Base-by-base conservation (phyloP, 2,888 invertebrate genomes). In the Argyresthia albistria region DNA sequence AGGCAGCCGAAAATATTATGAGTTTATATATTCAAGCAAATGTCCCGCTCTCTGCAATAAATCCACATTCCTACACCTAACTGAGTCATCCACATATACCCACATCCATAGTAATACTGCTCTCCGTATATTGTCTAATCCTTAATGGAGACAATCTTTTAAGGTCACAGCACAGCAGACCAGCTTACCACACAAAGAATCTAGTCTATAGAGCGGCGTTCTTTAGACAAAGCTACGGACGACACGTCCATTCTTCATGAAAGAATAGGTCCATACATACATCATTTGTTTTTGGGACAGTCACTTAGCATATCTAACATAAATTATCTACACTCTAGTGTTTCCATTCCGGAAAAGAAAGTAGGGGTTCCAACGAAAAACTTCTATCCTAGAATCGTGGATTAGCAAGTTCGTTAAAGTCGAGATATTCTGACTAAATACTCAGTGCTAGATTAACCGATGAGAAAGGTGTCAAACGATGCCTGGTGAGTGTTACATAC, bases 1-100 rank as follows among this genome's bases (percentile, higher is more conserved):
- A 59, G 56, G 58, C 64, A 62, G 60, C 63, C 63, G 57, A 70
- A 73, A 74, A 72, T 67, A 70, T 68, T 65, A 61, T 70, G 64
- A 61, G 56, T 51, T 45, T 36, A 49, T 45, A 25, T 25, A 25
- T 25, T 25, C 25, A 25, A 25, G 25, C 25, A 25, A 25, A 25
- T 25, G 25, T 25, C 25, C 3, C 25, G 25, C 25, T 25, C 25
- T 25, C 25, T 25, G 6, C 25, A 25, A 25, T 25, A 6, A 25
- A 25, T 25, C 25, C 25, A 25, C 2, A 6, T 25, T 25, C 6
- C 25, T 25, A 25, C 25, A 6, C 25, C 2, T 25, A 25, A 25
- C 25, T 25, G 25, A 25, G 25, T 25, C 25, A 25, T 25, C 25
- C 6, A 25, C 25, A 6, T 25, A 25, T 25, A 25, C 25, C 2